A percentile compares a stretch with the other conserved stretches of the same genome.
phyloP scores from a whole-genome alignment of 64 coral and sea anemone genomes.

The Stylophora pistillata region DNA sequence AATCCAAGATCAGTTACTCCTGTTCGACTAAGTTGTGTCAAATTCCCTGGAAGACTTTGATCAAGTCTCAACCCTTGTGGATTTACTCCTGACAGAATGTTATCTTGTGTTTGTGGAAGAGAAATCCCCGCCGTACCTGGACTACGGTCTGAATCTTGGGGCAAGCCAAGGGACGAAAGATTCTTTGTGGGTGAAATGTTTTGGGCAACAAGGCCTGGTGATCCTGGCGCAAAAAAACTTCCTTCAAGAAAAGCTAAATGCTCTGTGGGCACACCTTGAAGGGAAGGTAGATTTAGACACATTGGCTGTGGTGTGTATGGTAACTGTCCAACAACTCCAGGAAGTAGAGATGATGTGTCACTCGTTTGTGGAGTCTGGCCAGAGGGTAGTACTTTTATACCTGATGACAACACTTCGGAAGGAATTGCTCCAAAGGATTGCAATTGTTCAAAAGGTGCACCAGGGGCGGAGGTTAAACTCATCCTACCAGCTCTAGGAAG shows the following conservation, averaged over 20 bases:
- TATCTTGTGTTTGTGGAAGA: background rate
- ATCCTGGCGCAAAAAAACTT: too few relatives aligned
- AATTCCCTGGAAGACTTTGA: background rate
- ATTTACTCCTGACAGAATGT: background rate
- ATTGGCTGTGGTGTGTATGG: too few relatives aligned
- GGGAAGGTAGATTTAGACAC: background rate
- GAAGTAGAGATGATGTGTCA: too few relatives aligned
- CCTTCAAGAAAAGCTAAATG: too few relatives aligned
- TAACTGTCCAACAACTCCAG: too few relatives aligned
- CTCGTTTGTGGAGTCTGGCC: background rate
- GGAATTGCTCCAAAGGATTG: too few relatives aligned
- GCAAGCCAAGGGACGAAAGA: background rate
- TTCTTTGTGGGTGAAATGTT: background rate
- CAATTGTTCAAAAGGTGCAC: background rate
- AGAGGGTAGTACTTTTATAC: background rate
- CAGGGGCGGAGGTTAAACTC: background rate
- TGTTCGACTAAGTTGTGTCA: background rate
- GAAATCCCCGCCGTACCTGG: background rate
- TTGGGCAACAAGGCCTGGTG: background rate
- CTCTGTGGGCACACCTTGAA: too few relatives aligned
- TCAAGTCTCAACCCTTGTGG: background rate
- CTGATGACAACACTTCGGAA: background rate
- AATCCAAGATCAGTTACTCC: background rate
- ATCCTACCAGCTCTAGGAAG: background rate
- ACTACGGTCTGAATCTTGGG: background rate